phyloP scores from a whole-genome alignment of 2,888 invertebrate genomes.

The Nowickia ferox region DNA sequence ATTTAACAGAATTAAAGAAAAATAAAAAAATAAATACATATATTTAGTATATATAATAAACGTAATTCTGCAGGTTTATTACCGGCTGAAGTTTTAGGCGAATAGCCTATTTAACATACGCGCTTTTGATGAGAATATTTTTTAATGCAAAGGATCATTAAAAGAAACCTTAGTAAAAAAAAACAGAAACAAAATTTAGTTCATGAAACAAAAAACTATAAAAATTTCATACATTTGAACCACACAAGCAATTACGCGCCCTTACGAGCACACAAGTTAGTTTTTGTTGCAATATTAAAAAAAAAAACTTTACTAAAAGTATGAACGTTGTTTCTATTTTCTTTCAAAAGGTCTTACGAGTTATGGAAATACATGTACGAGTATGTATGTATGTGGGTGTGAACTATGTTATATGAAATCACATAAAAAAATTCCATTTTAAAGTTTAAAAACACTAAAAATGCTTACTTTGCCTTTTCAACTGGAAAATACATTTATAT shows the following conservation, averaged over 20 bases:
- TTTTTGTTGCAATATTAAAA: background rate
- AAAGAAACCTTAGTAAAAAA: constrained; percentile 21
- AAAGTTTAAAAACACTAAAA: background rate
- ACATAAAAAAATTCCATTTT: constrained; percentile 8
- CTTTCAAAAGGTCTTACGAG: background rate
- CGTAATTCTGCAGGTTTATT: background rate
- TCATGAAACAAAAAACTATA: constrained; percentile 45
- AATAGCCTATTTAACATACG: constrained; percentile 43
- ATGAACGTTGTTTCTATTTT: background rate
- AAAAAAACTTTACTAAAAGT: too few relatives aligned
- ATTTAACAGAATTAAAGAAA: constrained; percentile 1
- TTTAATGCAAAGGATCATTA: constrained; percentile 36
- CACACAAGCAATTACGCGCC: constrained; percentile 62
- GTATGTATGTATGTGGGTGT: background rate
- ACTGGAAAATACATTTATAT: constrained; percentile 40
- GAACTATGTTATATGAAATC: background rate
- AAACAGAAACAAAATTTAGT: constrained; percentile 49
- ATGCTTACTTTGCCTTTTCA: constrained; percentile 29
- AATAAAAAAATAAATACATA: constrained; percentile 29
- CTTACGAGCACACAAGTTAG: constrained; percentile 13
- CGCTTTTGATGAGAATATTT: constrained; percentile 49
- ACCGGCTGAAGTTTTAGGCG: background rate
- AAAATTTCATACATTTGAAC: constrained; percentile 22
- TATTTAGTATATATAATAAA: constrained; percentile 11
- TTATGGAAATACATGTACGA: background rate